Conservation (phyloP, 2,888 invertebrate species). For the Drosophila prolongata region DNA sequence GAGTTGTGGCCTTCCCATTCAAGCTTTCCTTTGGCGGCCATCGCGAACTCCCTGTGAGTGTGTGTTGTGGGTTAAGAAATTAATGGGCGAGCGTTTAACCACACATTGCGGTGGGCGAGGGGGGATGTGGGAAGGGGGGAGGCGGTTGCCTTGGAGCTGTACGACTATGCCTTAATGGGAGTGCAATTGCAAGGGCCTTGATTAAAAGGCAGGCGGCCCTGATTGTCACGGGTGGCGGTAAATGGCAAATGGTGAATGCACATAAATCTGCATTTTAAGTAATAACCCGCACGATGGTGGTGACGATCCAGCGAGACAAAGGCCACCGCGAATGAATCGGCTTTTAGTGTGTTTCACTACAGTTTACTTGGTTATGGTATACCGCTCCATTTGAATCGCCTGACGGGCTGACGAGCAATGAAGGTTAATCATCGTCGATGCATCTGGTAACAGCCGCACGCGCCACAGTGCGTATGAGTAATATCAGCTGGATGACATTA, state of each 20-base stretch:
- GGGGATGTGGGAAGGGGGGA: background rate
- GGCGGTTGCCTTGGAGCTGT: constrained; percentile 32
- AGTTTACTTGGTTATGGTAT: background rate
- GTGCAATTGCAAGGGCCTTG: constrained; percentile 50
- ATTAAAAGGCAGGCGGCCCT: constrained; percentile 61
- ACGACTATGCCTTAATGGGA: constrained; percentile 14
- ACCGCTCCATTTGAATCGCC: constrained; percentile 12
- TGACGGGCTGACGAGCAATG: constrained; percentile 48
- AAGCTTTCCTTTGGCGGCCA: constrained; percentile 17
- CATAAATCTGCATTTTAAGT: constrained; percentile 77
- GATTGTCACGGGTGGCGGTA: constrained; percentile 58
- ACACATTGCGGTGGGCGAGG: constrained; percentile 46
- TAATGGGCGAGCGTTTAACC: constrained; percentile 53
- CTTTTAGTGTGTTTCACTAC: constrained; percentile 8
- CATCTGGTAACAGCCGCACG: constrained; percentile 34
- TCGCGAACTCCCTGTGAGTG: constrained; percentile 16
- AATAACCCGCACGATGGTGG: constrained; percentile 49
- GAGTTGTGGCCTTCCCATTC: constrained; percentile 29
- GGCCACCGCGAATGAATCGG: constrained; percentile 27
- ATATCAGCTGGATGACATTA: constrained; percentile 48
- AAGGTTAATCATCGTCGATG: constrained; percentile 74
- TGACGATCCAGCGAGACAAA: constrained; percentile 46
- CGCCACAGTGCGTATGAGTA: constrained; percentile 68
- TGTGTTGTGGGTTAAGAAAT: constrained; percentile 33
- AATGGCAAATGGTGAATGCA: constrained; percentile 51